Evolutionary conservation across 2,888 invertebrate species (phyloP).

Genomic region (Apomyelois bistriatella): DNA sequence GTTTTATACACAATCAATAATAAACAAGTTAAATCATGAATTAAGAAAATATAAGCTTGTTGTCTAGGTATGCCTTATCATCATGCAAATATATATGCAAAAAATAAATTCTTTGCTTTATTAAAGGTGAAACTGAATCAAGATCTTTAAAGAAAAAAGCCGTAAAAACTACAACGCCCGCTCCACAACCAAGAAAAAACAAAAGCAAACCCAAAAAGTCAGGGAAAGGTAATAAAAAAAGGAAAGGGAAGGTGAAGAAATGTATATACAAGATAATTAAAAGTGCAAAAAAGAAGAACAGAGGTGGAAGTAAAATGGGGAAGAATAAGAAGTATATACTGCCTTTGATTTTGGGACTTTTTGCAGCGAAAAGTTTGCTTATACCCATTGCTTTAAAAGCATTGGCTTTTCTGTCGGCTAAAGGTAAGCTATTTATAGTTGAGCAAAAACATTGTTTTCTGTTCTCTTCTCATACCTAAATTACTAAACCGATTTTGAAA

Average conservation of each 20-base stretch:
- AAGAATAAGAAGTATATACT: slow-evolving; percentile 79
- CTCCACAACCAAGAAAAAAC: slow-evolving; percentile 19
- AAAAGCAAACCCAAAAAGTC: slow-evolving; percentile 27
- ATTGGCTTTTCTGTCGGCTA: slow-evolving; percentile 83
- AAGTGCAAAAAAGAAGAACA: slow-evolving; percentile 38
- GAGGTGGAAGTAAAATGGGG: slow-evolving; percentile 30
- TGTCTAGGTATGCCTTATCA: too few species aligned
- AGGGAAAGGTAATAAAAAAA: slow-evolving; percentile 30
- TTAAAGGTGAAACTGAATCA: slow-evolving; percentile 18
- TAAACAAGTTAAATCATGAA: too few species aligned
- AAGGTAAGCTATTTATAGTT: slow-evolving; percentile 44
- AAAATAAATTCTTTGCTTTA: too few species aligned
- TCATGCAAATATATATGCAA: too few species aligned
- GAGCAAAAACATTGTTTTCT: too few species aligned
- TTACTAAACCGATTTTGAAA: too few species aligned
- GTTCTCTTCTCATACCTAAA: too few species aligned
- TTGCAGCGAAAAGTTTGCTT: slow-evolving; percentile 83
- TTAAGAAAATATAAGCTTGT: too few species aligned
- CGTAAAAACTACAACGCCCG: slow-evolving; percentile 20
- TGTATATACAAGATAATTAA: slow-evolving; percentile 57
- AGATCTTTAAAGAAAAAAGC: slow-evolving; percentile 18
- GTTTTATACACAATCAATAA: too few species aligned
- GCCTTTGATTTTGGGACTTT: slow-evolving; percentile 81
- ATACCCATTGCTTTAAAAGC: slow-evolving; percentile 84
- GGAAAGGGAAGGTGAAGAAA: slow-evolving; percentile 50